These are phyloP conservation scores for Hydrolagus affinis DNA, from an alignment of 2,113 vertebrate genomes.

Conservation along the genomic window DNA sequence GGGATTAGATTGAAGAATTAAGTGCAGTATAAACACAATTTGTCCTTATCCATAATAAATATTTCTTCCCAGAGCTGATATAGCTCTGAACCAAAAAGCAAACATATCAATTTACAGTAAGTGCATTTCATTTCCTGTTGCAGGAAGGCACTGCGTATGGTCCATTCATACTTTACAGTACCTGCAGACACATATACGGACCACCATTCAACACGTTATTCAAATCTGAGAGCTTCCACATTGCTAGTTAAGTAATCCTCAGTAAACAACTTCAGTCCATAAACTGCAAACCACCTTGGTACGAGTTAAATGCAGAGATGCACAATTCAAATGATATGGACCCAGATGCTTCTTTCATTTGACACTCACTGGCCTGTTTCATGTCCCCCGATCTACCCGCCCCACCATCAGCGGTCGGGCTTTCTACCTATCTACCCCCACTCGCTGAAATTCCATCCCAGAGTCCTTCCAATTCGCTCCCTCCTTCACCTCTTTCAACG, in stretches of 20 bases:
- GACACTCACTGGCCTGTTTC: too few species aligned
- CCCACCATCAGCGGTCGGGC: too few species aligned
- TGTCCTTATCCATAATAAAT: not conserved
- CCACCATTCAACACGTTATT: not conserved
- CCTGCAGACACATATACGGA: not conserved
- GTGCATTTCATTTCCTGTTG: not conserved
- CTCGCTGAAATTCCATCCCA: too few species aligned
- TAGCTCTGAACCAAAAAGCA: not conserved
- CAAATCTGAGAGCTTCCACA: not conserved
- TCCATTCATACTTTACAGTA: not conserved
- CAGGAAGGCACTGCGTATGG: not conserved
- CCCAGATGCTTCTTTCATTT: too few species aligned
- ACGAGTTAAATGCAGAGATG: not conserved
- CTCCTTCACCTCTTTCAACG: too few species aligned
- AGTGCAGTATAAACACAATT: not conserved
- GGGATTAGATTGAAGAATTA: not conserved
- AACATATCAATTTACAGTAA: not conserved
- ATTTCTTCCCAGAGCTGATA: not conserved
- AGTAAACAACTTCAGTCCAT: not conserved
- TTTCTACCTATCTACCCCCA: too few species aligned
- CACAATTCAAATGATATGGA: too few species aligned
- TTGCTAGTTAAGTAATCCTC: not conserved
- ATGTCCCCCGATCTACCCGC: too few species aligned
- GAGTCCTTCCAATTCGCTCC: too few species aligned
- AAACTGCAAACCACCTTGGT: not conserved